Conservation (phyloP, 30 jellyfish, hydroid and myxozoan species). For the Mastigias papua region DNA sequence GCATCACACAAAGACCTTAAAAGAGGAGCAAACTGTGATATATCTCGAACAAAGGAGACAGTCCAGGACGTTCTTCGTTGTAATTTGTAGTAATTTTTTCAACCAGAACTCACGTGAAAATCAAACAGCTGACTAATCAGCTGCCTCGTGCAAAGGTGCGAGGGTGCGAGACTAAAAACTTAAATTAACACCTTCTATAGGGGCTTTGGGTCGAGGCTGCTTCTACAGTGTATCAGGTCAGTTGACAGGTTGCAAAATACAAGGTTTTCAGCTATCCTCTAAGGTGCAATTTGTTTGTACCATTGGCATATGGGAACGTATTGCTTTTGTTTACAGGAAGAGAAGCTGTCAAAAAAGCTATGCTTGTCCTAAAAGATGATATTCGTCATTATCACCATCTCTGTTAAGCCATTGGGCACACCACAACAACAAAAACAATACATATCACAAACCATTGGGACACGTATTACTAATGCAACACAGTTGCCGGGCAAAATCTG, state of each 20-base stretch:
- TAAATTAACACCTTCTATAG: background rate
- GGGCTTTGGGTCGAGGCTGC: background rate
- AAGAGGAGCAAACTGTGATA: too few relatives aligned
- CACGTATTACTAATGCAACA: too few relatives aligned
- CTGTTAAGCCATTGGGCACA: background rate
- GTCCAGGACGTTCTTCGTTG: too few relatives aligned
- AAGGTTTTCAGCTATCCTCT: background rate
- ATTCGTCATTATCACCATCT: slow-evolving; percentile 2
- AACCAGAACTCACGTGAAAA: too few relatives aligned
- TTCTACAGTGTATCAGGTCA: background rate
- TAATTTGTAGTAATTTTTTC: too few relatives aligned
- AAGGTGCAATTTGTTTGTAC: background rate
- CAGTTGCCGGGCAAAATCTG: too few relatives aligned
- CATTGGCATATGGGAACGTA: background rate
- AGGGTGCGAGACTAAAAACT: too few relatives aligned
- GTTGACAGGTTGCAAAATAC: background rate
- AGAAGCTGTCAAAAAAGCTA: background rate
- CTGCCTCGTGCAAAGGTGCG: background rate
- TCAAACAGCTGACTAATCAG: background rate
- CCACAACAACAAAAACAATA: background rate
- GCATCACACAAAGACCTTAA: too few relatives aligned
- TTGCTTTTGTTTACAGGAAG: background rate
- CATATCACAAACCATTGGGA: background rate
- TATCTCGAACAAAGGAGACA: too few relatives aligned
- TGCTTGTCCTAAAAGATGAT: background rate